Conservation (phyloP, 2,113 vertebrate genomes). For the Pterophyllum scalare region DNA sequence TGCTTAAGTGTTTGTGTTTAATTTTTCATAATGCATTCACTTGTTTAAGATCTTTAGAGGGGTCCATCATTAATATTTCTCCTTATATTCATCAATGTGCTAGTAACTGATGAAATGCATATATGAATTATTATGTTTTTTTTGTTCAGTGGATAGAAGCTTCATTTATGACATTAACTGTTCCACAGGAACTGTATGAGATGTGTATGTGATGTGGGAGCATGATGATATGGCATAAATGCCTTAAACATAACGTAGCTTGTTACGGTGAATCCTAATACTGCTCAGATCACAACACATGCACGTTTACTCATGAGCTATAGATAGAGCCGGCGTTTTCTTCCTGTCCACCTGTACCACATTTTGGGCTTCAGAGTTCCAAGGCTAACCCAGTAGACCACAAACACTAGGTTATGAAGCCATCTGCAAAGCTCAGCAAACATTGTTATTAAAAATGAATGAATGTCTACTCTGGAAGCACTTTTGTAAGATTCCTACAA, state of each 20-base stretch:
- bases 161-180: neutral
- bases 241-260: neutral
- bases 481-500: slow-evolving; percentile 5
- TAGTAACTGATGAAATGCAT: neutral
- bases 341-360: neutral
- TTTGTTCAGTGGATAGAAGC: neutral
- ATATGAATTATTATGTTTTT: neutral
- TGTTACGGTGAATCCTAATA: neutral
- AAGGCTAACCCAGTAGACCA: neutral
- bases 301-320: neutral
- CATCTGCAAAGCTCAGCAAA: slow-evolving; percentile 1
- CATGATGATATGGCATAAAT: neutral
- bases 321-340: neutral
- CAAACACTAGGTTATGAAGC: neutral
- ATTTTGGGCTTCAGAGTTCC: neutral
- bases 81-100: neutral
- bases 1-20: slow-evolving; percentile 28
- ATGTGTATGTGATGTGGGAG: neutral
- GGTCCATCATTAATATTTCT: neutral
- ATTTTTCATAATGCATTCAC: slow-evolving; percentile 15
- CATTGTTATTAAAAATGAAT: slow-evolving; percentile 18
- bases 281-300: neutral
- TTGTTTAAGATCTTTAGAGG: slow-evolving; percentile 15
- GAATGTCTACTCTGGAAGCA: slow-evolving; percentile 1
- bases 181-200: neutral